Base-by-base conservation (phyloP, 1,140 invertebrate species). In the Charaxes varanes region DNA sequence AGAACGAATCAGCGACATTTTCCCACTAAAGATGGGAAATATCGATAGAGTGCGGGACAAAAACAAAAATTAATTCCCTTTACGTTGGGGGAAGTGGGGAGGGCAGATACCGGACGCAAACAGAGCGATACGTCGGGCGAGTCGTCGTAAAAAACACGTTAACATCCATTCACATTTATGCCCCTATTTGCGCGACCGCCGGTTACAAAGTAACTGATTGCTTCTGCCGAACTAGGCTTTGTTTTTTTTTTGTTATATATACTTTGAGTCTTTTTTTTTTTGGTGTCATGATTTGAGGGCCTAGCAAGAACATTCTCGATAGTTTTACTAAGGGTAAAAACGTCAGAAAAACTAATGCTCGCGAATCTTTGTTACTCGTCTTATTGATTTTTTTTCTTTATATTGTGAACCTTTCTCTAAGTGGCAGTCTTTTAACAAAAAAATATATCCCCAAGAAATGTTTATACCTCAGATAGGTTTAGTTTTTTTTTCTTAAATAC, bases 91-190 rank as follows among this genome's bases (percentile, higher is more conserved):
- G 53, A 50, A 44, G 52, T 49, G 43, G 50, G 50, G 54, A 62
- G 74, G 74, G 71, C 69, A 78, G 73, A 80, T 79, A 79, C 63
- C 46, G 71, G 63, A 58, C 59, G 71, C 78, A 82, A 82, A 80
- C 73, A 80, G 70, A 77, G 69, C 72, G 72, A 72, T 77, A 79
- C 69, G 74, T 71, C 66, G 71, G 67, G 52, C 59, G 45, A 48
- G 54, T 31, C 55, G 53, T 78, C 76, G 71, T 80, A 82, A 82
- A 82, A 82, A 80, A 78, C 78, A 76, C 78, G 74, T 82, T 82
- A 78, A 79, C 78, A 82, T 82, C 73, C 66, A 82, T 82, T 74
- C 69, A 78, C 69, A 71, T 82, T 81, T 77, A 67, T 72, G 61
- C 78, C 78, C 67, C 72, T 79, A 70, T 77, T 79, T 67, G 63